Evolutionary conservation across 2,888 invertebrate species (phyloP).

Genomic region (Falcaria lacertinaria): DNA sequence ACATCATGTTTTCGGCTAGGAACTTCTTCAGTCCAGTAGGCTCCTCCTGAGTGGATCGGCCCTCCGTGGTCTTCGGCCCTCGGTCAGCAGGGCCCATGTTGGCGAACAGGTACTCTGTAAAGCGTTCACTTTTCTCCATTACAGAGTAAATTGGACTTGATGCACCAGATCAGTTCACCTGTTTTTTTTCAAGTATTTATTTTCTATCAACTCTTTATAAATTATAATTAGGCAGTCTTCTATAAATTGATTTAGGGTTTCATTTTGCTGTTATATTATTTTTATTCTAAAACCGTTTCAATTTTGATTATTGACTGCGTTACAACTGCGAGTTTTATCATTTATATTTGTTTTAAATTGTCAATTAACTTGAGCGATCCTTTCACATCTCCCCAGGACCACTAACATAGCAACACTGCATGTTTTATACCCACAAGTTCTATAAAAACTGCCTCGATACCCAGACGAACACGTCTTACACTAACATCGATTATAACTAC

Average conservation of each 20-base stretch:
- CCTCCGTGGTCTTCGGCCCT: conserved; percentile 81
- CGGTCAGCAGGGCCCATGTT: conserved; percentile 86
- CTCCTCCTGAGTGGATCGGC: conserved; percentile 82
- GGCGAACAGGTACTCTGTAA: conserved; percentile 90
- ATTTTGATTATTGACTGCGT: no score
- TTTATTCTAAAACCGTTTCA: not conserved
- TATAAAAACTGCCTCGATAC: conserved; percentile 10
- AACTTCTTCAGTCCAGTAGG: conserved; percentile 83
- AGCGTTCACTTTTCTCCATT: conserved; percentile 83
- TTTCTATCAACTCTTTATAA: conserved; percentile 9
- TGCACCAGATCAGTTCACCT: conserved; percentile 44
- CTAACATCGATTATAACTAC: not conserved
- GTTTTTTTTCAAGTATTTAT: conserved; percentile 16
- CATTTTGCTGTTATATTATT: no score
- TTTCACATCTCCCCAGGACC: conserved; percentile 12
- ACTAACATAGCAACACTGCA: conserved; percentile 19
- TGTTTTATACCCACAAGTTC: conserved; percentile 26
- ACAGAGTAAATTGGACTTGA: conserved; percentile 46
- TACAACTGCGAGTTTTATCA: no score
- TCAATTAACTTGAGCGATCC: not conserved
- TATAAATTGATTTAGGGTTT: no score
- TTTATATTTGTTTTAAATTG: not conserved
- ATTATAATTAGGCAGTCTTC: no score
- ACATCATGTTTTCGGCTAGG: conserved; percentile 87
- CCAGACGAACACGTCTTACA: no score